A percentile compares a stretch with the other conserved stretches of the same genome.
Evolutionary conservation across 2,888 invertebrate genomes (phyloP).

Genomic region (Flabesymbios commensalis): DNA sequence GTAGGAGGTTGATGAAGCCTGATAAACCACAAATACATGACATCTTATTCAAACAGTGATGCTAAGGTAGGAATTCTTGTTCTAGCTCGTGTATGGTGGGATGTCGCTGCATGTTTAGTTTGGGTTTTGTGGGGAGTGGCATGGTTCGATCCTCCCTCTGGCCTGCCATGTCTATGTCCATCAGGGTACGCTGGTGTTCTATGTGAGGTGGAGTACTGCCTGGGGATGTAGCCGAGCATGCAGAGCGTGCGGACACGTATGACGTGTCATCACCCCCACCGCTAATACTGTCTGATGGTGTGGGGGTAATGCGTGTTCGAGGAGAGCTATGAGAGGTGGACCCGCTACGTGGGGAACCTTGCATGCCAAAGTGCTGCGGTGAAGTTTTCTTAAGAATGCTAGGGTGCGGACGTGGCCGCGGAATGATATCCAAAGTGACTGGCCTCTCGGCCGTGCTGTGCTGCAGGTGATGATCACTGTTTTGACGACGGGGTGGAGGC

Average conservation of each 20-base stretch:
- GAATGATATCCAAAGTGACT: constrained; percentile 67
- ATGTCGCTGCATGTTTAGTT: not conserved
- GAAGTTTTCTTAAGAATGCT: constrained; percentile 30
- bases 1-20: too few species aligned
- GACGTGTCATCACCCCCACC: constrained; percentile 79
- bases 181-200: constrained; percentile 52
- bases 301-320: constrained; percentile 24
- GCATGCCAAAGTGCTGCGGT: constrained; percentile 25
- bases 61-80: constrained; percentile 23
- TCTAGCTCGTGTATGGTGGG: constrained; percentile 27
- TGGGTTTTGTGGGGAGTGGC: constrained; percentile 40
- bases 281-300: constrained; percentile 54
- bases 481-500: constrained; percentile 48
- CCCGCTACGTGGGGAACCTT: constrained; percentile 21
- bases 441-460: constrained; percentile 66
- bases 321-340: constrained; percentile 14
- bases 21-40: too few species aligned
- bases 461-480: constrained; percentile 33
- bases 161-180: constrained; percentile 60
- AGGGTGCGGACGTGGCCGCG: constrained; percentile 65
- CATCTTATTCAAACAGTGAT: constrained; percentile 7
- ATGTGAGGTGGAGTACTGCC: constrained; percentile 35
- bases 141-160: constrained; percentile 55
- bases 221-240: constrained; percentile 22
- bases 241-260: constrained; percentile 67